These are phyloP conservation scores for Chaenodraco wilsoni DNA, from an alignment of 2,797 vertebrate species.

Conservation along the genomic window DNA sequence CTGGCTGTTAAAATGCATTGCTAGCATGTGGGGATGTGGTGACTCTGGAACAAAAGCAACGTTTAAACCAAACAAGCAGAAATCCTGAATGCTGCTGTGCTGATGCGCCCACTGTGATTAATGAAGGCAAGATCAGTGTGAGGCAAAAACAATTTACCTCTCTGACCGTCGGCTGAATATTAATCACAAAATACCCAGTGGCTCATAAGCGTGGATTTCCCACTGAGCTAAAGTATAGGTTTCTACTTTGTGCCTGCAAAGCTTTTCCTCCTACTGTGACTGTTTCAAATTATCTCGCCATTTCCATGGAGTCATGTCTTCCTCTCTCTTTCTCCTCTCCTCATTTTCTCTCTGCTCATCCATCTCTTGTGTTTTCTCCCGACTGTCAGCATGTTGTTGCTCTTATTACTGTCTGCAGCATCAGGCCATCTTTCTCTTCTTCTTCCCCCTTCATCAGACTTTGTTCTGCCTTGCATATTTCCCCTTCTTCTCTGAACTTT, in stretches of 20 bases:
- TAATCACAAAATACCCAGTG: constrained; percentile 34
- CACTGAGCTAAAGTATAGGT: constrained; percentile 34
- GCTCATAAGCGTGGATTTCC: constrained; percentile 36
- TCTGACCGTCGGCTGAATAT: constrained; percentile 41
- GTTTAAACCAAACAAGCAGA: constrained; percentile 16
- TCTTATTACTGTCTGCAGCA: constrained; percentile 37
- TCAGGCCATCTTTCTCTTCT: constrained; percentile 11
- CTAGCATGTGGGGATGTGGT: neutral
- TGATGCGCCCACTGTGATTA: constrained; percentile 33
- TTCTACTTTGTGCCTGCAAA: constrained; percentile 33
- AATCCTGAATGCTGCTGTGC: constrained; percentile 17
- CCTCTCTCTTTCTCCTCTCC: constrained; percentile 20
- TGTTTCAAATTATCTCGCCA: constrained; percentile 45
- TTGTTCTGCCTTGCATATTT: constrained; percentile 28
- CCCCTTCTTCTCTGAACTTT: neutral
- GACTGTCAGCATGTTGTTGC: constrained; percentile 58
- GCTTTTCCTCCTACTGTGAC: constrained; percentile 31
- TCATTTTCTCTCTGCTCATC: constrained; percentile 50
- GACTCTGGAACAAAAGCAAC: constrained; percentile 3
- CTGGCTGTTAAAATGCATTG: neutral
- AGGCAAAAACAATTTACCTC: constrained; percentile 52
- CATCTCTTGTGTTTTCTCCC: constrained; percentile 49
- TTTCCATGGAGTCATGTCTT: constrained; percentile 57
- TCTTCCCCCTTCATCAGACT: constrained; percentile 9
- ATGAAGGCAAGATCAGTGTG: constrained; percentile 43